Base-by-base conservation (phyloP, 2,113 vertebrate species). In the Scytalopus superciliaris region DNA sequence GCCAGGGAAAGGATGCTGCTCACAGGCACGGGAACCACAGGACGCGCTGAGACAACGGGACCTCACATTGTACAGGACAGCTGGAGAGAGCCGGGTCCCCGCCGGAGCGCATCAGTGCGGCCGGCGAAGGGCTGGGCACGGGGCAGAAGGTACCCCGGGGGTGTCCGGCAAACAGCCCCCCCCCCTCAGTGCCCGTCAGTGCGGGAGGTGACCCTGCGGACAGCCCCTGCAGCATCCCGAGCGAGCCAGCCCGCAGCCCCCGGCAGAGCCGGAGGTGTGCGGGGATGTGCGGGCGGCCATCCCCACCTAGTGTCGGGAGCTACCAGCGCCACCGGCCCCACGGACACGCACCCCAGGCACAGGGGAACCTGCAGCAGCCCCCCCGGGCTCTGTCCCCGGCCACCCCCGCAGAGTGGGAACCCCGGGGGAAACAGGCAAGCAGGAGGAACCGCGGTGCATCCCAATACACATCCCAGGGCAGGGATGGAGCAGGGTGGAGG, bases 141-240 rank as follows among this genome's bases (percentile, higher is more conserved):
- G 84, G 56, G 68, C 73, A 59, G 28, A 7, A 19, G n/a, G n/a
- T n/a, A n/a, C n/a, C n/a, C n/a, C n/a, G n/a, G n/a, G n/a, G n/a
- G n/a, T n/a, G n/a, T n/a, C n/a, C n/a, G n/a, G n/a, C n/a, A n/a
- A n/a, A n/a, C n/a, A n/a, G n/a, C n/a, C n/a, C n/a, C n/a, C n/a
- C n/a, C n/a, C n/a, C 7, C 45, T 5, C 31, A 0, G 6, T 16
- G 6, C 18, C 67, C 2, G 2, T 0, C 16, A 0, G 9, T 1
- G 35, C 74, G 11, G 27, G 31, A 56, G 37, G 73, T 8, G 47
- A n/a, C 40, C 1, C 3, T 1, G 19, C 18, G 6, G 44, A 3
- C 2, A 5, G 68, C 50, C 25, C 2, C 49, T 1, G 89, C 22
- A 15, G 84, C 86, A 53, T 3, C 62, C 52, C 3, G 0, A 7